These are phyloP conservation scores for Steinernema hermaphroditum DNA, from an alignment of 2,888 invertebrate species.

Conservation along the genomic window DNA sequence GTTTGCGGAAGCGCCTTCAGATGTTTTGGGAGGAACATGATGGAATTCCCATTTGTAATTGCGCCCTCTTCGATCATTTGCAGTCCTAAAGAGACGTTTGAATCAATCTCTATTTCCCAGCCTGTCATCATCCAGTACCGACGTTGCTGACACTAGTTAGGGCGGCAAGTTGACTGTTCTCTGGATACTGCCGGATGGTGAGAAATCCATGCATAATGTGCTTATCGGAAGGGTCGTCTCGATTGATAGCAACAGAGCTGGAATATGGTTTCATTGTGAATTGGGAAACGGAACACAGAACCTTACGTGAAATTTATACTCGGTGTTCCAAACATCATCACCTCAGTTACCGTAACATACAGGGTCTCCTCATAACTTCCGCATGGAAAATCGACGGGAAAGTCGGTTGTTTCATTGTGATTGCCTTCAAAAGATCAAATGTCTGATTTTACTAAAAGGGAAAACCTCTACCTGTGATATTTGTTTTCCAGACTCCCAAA, in stretches of 20 bases:
- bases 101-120: neutral
- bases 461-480: slow-evolving; percentile 36
- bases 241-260: slow-evolving; percentile 41
- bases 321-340: slow-evolving; percentile 51
- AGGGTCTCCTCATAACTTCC: slow-evolving; percentile 47
- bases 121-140: slow-evolving; percentile 32
- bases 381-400: slow-evolving; percentile 46
- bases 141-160: slow-evolving; percentile 45
- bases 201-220: slow-evolving; percentile 49
- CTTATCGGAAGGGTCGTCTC: slow-evolving; percentile 41
- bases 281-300: slow-evolving; percentile 16
- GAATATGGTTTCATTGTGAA: neutral
- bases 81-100: slow-evolving; percentile 34
- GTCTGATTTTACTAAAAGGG: neutral
- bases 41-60: slow-evolving; percentile 39
- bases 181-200: slow-evolving; percentile 49
- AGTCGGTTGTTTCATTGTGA: slow-evolving; percentile 46
- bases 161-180: slow-evolving; percentile 41
- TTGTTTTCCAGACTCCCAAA: slow-evolving; percentile 49
- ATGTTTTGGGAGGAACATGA: slow-evolving; percentile 44
- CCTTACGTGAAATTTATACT: slow-evolving; percentile 51
- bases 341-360: slow-evolving; percentile 45
- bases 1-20: slow-evolving; percentile 3
- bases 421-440: slow-evolving; percentile 38
- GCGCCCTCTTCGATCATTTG: slow-evolving; percentile 51